Percentiles rank a stretch among this genome's conserved stretches.
These are phyloP conservation scores for Rosalia funebris DNA, from an alignment of 2,888 invertebrate species.

Conservation along the genomic window DNA sequence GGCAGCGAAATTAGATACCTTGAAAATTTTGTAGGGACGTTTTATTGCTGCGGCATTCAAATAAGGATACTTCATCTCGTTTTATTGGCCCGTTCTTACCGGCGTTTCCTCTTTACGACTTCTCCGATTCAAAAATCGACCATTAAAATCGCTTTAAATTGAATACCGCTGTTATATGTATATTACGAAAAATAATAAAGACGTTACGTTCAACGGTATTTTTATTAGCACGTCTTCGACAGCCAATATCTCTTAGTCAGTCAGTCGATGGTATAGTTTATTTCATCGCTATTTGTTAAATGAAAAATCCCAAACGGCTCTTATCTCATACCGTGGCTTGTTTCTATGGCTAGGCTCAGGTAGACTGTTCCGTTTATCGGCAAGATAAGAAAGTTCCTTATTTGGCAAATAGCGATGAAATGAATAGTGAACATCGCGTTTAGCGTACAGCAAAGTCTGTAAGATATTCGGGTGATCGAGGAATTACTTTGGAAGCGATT, in stretches of 20 bases:
- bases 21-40: conserved; percentile 46
- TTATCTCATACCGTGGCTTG: too few relatives aligned
- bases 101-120: conserved; percentile 38
- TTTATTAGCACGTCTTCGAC: conserved; percentile 31
- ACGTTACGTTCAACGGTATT: conserved; percentile 34
- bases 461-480: background rate
- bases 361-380: too few relatives aligned
- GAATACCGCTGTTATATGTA: conserved; percentile 15
- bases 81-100: conserved; percentile 31
- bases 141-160: conserved; percentile 31
- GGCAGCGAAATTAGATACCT: conserved; percentile 49
- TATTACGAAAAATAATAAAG: conserved; percentile 31
- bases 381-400: too few relatives aligned
- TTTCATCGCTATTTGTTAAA: too few relatives aligned
- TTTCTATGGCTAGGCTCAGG: too few relatives aligned
- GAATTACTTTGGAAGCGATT: background rate
- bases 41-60: conserved; percentile 45
- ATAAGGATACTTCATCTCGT: conserved; percentile 34
- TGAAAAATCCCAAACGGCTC: too few relatives aligned
- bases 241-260: too few relatives aligned
- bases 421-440: too few relatives aligned
- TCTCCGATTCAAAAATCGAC: conserved; percentile 17
- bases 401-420: too few relatives aligned
- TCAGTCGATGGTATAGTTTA: too few relatives aligned
- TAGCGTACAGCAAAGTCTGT: too few relatives aligned